Percentiles rank a stretch among this genome's conserved stretches.
These are phyloP conservation scores for Acromyrmex heyeri DNA, from an alignment of 1,140 invertebrate species.

Conservation along the genomic window DNA sequence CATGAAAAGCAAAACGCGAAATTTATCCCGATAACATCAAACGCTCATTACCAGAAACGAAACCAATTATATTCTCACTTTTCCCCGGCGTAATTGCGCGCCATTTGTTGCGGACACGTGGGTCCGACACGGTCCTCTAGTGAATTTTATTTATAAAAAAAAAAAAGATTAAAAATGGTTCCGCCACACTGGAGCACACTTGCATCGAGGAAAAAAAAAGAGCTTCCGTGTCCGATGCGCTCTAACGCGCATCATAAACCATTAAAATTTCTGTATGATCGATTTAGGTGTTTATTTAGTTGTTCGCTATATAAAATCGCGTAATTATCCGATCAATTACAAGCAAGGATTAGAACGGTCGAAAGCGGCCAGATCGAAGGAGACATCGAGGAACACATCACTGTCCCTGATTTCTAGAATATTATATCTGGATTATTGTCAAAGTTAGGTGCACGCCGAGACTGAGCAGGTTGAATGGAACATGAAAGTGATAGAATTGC, in stretches of 20 bases:
- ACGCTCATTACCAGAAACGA: conserved; percentile 53
- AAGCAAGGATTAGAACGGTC: conserved; percentile 27
- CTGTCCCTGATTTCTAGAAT: conserved; percentile 16
- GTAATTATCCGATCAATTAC: conserved; percentile 40
- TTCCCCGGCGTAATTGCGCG: conserved; percentile 25
- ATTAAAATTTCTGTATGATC: background rate
- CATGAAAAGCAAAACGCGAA: conserved; percentile 29
- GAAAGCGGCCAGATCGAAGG: conserved; percentile 22
- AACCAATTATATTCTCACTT: conserved; percentile 41
- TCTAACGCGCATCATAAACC: background rate
- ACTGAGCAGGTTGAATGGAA: background rate
- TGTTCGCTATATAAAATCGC: background rate
- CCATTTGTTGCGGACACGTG: conserved; percentile 16
- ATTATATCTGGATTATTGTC: conserved; percentile 32
- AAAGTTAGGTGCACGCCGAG: conserved; percentile 33
- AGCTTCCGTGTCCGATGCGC: background rate
- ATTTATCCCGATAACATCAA: conserved; percentile 54
- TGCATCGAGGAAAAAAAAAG: background rate
- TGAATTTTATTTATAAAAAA: conserved; percentile 5
- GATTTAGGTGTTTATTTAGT: background rate
- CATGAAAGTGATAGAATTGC: background rate
- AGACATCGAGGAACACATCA: conserved; percentile 27
- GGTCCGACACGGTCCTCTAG: background rate
- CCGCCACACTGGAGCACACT: background rate
- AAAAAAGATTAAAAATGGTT: conserved; percentile 29